phyloP scores from a whole-genome alignment of 2,888 invertebrate genomes.

The Eurois occulta region DNA sequence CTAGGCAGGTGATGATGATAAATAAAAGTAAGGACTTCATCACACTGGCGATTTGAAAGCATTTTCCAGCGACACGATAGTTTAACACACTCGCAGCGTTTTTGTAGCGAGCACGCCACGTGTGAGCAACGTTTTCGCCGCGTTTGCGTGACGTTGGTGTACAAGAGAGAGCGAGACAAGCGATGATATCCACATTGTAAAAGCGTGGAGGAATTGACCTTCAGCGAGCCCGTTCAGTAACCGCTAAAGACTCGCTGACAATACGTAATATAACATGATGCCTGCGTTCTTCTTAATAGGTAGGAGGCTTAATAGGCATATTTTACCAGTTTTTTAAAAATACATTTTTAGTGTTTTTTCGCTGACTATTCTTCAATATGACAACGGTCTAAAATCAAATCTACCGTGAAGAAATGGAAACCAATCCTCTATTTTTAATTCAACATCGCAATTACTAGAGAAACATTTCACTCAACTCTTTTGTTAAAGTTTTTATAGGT shows the following conservation, averaged over 20 bases:
- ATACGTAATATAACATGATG: not conserved
- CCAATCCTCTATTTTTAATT: constrained; percentile 27
- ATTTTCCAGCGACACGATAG: not conserved
- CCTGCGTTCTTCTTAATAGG: too few relatives aligned
- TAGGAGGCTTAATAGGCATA: too few relatives aligned
- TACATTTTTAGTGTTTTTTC: not conserved
- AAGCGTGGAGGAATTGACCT: not conserved
- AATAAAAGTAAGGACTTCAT: not conserved
- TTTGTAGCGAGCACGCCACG: not conserved
- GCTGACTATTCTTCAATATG: not conserved
- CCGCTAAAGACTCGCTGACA: not conserved
- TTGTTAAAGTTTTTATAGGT: constrained; percentile 41
- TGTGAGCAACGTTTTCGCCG: not conserved
- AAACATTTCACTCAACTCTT: constrained; percentile 38
- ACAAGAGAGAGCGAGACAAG: not conserved
- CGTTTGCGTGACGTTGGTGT: not conserved
- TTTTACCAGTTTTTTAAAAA: not conserved
- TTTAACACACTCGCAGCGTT: not conserved
- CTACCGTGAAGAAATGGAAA: constrained; percentile 4
- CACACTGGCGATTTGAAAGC: not conserved
- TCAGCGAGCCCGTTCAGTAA: not conserved
- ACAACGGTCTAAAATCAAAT: constrained; percentile 14
- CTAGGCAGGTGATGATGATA: too few relatives aligned
- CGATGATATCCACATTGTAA: not conserved
- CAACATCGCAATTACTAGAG: constrained; percentile 2